Percentiles rank a stretch among this genome's conserved stretches.
Evolutionary conservation across 2,888 invertebrate species (phyloP).

Genomic region (Harpagoxenus sublaevis): DNA sequence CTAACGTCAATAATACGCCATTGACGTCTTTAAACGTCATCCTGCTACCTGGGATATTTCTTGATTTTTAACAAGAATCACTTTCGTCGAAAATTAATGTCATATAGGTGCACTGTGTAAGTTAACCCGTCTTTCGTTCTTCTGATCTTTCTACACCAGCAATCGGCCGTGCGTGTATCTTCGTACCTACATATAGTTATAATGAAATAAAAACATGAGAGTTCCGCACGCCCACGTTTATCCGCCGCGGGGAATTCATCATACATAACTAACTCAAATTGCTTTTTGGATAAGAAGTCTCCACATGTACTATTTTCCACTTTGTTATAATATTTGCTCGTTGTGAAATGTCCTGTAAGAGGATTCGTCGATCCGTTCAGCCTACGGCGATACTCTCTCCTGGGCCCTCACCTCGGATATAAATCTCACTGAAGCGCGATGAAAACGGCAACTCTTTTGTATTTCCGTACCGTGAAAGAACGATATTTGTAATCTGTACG

Average conservation of each 20-base stretch:
- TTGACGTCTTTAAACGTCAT: too few relatives aligned
- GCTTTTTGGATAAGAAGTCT: constrained; percentile 6
- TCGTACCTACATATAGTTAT: neutral
- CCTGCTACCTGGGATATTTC: neutral
- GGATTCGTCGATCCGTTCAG: neutral
- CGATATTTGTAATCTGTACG: neutral
- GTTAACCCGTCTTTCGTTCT: neutral
- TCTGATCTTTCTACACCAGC: neutral
- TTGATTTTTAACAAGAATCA: neutral
- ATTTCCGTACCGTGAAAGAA: neutral
- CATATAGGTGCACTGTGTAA: neutral
- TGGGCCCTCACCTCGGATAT: neutral
- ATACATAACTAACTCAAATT: constrained; percentile 7
- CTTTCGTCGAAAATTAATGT: constrained; percentile 4
- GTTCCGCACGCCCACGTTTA: neutral
- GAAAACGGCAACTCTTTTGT: too few relatives aligned
- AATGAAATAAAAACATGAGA: neutral
- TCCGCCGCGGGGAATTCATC: neutral
- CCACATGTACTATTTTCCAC: neutral
- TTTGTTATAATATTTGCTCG: neutral
- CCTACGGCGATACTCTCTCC: neutral
- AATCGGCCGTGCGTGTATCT: neutral
- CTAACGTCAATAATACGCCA: too few relatives aligned
- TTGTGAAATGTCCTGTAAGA: neutral
- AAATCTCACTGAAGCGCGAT: neutral